Evolutionary conservation across 2,888 invertebrate genomes (phyloP).

Genomic region (Listrodromus nycthemerus): DNA sequence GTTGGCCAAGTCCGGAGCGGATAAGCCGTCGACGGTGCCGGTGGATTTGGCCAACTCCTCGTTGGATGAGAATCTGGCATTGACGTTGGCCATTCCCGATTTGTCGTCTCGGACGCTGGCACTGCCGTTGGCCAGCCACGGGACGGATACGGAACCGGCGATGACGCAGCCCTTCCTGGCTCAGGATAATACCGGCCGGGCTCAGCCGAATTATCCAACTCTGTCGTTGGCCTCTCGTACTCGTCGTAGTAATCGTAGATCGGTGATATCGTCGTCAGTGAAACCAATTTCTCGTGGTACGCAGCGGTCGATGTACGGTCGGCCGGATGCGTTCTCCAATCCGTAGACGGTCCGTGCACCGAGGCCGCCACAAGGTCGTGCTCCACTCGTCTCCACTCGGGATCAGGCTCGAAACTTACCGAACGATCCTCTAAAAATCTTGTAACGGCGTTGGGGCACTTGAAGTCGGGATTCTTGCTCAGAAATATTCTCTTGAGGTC

Average conservation of each 20-base stretch:
- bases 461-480: constrained; percentile 78
- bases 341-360: constrained; percentile 8
- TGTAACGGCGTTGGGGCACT: constrained; percentile 78
- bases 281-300: constrained; percentile 60
- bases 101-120: constrained; percentile 20
- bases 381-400: constrained; percentile 73
- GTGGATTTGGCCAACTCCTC: constrained; percentile 33
- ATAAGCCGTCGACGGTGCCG: constrained; percentile 38
- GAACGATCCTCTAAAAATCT: constrained; percentile 72
- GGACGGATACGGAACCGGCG: constrained; percentile 52
- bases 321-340: constrained; percentile 44
- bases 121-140: constrained; percentile 36
- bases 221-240: constrained; percentile 36
- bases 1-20: constrained; percentile 26
- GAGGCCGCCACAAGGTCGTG: constrained; percentile 67
- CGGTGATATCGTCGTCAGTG: constrained; percentile 54
- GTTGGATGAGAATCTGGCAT: constrained; percentile 40
- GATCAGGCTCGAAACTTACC: constrained; percentile 76
- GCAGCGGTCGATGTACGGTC: constrained; percentile 26
- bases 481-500: constrained; percentile 77
- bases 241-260: constrained; percentile 49
- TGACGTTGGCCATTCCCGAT: constrained; percentile 28
- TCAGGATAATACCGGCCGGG: constrained; percentile 31
- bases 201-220: constrained; percentile 23
- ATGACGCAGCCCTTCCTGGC: constrained; percentile 39